These are phyloP conservation scores for Ivindomyrus marchei DNA, from an alignment of 2,113 vertebrate genomes.

Conservation along the genomic window DNA sequence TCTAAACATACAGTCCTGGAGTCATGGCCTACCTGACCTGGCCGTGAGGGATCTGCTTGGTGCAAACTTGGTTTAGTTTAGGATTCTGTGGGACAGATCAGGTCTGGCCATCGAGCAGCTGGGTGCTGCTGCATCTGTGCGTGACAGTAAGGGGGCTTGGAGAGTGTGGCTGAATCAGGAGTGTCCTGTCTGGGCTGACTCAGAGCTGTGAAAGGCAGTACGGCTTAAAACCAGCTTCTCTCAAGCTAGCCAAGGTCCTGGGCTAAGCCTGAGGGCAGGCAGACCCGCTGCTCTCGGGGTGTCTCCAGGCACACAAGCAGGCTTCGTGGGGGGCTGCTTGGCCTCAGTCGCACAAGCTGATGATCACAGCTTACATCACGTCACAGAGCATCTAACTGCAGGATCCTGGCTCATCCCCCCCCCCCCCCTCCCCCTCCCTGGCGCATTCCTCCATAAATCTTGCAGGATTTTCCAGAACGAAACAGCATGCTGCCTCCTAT, in stretches of 20 bases:
- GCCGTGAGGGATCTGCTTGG: neutral
- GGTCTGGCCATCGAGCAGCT: neutral
- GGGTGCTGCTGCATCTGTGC: neutral
- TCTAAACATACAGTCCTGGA: neutral
- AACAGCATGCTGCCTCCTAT: constrained; percentile 27
- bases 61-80: neutral
- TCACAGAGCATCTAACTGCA: constrained; percentile 32
- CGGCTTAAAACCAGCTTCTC: neutral
- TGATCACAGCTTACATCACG: constrained; percentile 28
- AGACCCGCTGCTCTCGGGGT: neutral
- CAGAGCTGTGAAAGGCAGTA: neutral
- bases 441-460: constrained; percentile 29
- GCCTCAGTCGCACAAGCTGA: neutral
- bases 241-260: neutral
- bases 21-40: neutral
- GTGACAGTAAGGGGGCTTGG: neutral
- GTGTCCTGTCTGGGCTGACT: neutral
- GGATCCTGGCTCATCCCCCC: constrained; percentile 13
- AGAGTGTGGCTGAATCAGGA: neutral
- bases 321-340: neutral
- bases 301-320: neutral
- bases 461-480: constrained; percentile 33
- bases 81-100: neutral
- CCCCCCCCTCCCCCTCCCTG: neutral
- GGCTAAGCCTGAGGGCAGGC: neutral